Evolutionary conservation across 2,888 invertebrate genomes (phyloP), one percentile per base, ranked within the genome.

Genomic region (Monopis laevigella): DNA sequence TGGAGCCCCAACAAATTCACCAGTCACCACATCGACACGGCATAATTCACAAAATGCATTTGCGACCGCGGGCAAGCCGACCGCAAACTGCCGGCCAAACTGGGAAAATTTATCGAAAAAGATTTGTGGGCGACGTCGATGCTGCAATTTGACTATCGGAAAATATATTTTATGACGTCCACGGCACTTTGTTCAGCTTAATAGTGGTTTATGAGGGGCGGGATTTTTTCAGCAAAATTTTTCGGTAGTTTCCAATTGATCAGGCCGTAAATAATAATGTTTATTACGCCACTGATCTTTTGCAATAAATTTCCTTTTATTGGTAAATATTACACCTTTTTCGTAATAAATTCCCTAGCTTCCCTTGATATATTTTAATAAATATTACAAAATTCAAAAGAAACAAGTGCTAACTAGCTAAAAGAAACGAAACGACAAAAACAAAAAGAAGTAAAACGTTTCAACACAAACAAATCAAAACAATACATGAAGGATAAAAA

Each of bases 131-230:
- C 59, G 49, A 52, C 55, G 65, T 65, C 67, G 64, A 67, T 66
- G 64, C 68, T 62, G 72, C 72, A 74, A 75, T 74, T 75, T 72
- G 68, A 65, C 67, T 75, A 72, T 72, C 68, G 69, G 66, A 62
- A 74, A 72, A 73, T 71, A 74, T 71, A 73, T 75, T 72, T 72
- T 72, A 72, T 71, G 69, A 69, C 64, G 60, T 66, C 62, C 60
- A 58, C 50, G 54, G 65, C 59, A 65, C 62, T 72, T 66, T 66
- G 66, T 65, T 60, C 58, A 54, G 54, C 56, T 69, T 69, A 70
- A 68, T 62, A 58, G 62, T 46, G 56, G 58, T 58, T 58, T 58
- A 54, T 46, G 51, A 49, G 45, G 46, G 36, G 21, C 12, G 14
- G 18, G 19, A 11, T 50, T 51, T 59, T 62, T 36, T 62, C 56